Base-by-base conservation (phyloP, 1,140 invertebrate genomes). In the Lepidotrigona ventralis region DNA sequence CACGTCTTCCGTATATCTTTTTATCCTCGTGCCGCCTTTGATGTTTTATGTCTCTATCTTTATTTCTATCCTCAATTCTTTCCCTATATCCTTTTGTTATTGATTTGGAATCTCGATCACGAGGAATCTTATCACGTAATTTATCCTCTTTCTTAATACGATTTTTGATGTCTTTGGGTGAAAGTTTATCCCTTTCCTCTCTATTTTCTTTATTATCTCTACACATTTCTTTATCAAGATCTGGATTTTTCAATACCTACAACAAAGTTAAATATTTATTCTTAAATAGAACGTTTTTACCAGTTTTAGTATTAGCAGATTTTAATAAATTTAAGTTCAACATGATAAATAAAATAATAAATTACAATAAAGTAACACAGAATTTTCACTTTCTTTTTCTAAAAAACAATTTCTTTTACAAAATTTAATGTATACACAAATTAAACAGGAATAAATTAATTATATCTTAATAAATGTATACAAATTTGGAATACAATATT, bases 1-100 rank as follows among this genome's bases (percentile, higher is more conserved):
- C 90, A 64, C 86, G 90, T 85, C 91, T 92, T 21, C 70, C 90
- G 63, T 91, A 90, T 54, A 90, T 73, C 78, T 93, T 94, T 79
- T 93, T 94, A 17, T 94, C 95, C 15, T 93, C 86, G 14, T 95
- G 90, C 63, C 95, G 95, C 80, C 95, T 95, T 87, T 92, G 93
- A 82, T 93, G 87, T 69, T 94, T 94, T 17, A 85, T 86, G 12
- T 93, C 92, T 87, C 93, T 95, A 14, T 95, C 88, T 81, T 93
- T 85, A 69, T 91, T 85, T 85, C 89, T 92, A 91, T 95, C 93
- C 19, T 92, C 91, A 29, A 89, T 26, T 86, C 94, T 94, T 33
- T 94, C 92, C 85, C 92, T 93, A 15, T 91, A 93, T n/a, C 87
- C 79, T 81, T 94, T 94, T 51, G 78, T 83, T 51, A 87, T 73